Evolutionary conservation across 2,797 vertebrate species (phyloP).

Genomic region (Gadopsis bispinosus): DNA sequence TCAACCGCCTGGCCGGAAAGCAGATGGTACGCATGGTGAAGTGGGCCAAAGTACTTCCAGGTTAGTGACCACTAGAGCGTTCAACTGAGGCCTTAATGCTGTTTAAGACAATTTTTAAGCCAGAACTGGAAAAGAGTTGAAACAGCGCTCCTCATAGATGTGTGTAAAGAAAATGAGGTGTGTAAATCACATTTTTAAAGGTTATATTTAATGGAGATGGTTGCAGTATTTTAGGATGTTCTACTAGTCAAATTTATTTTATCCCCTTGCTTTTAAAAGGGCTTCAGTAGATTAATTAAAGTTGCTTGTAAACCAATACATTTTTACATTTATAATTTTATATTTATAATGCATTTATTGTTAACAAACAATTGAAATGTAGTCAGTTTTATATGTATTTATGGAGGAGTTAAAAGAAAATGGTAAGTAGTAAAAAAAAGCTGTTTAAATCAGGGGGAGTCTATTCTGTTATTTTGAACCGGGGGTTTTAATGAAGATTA

Average conservation of each 20-base stretch:
- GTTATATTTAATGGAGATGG: background rate
- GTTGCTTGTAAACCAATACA: background rate
- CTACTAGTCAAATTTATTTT: background rate
- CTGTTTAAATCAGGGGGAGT: background rate
- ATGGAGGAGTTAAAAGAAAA: constrained; percentile 8
- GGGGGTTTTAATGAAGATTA: constrained; percentile 35
- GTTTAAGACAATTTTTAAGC: constrained; percentile 21
- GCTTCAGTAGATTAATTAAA: background rate
- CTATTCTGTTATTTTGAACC: background rate
- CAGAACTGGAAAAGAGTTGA: constrained; percentile 7
- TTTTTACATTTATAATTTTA: background rate
- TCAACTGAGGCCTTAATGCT: constrained; percentile 38
- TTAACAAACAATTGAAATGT: background rate
- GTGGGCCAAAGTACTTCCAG: constrained; percentile 99
- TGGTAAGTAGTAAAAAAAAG: background rate
- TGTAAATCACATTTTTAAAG: constrained; percentile 2
- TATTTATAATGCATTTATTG: background rate
- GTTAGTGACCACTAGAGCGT: constrained; percentile 79
- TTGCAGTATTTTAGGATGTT: background rate
- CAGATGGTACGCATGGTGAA: constrained; percentile 99
- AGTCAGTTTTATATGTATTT: constrained; percentile 5
- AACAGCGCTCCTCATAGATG: background rate
- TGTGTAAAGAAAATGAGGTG: constrained; percentile 7
- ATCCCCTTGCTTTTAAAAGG: background rate
- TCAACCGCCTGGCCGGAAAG: constrained; percentile 97